phyloP scores from a whole-genome alignment of 64 coral and sea anemone genomes.

The Catalaphyllia jardinei region DNA sequence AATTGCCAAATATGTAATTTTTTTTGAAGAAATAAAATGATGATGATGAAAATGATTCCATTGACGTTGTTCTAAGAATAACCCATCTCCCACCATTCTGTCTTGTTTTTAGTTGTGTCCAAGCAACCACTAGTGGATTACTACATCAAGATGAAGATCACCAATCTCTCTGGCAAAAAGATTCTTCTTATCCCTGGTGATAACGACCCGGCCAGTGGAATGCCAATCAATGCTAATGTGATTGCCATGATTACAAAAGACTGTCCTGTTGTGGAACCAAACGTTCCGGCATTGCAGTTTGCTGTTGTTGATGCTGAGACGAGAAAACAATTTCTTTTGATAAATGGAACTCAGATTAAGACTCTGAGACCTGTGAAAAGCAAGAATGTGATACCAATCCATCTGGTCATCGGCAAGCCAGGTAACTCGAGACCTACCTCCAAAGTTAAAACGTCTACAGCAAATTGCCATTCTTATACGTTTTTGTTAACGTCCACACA shows the following conservation, averaged over 20 bases:
- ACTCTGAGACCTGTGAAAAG: slow-evolving; percentile 55
- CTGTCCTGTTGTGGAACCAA: slow-evolving; percentile 43
- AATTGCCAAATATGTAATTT: no score
- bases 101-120: slow-evolving; percentile 81
- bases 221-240: slow-evolving; percentile 43
- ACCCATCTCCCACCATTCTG: neutral
- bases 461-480: no score
- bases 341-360: slow-evolving; percentile 53
- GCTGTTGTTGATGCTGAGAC: slow-evolving; percentile 58
- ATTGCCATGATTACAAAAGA: slow-evolving; percentile 86
- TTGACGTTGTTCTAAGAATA: neutral
- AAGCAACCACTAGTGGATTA: slow-evolving; percentile 57
- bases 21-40: no score
- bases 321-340: slow-evolving; percentile 43
- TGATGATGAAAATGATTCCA: no score
- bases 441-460: no score
- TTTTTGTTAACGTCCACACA: no score
- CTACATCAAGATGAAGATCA: slow-evolving; percentile 75
- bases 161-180: slow-evolving; percentile 59
- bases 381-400: slow-evolving; percentile 35
- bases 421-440: slow-evolving; percentile 10
- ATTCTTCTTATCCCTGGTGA: slow-evolving; percentile 71
- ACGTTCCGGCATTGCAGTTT: slow-evolving; percentile 53
- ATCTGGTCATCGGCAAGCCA: slow-evolving; percentile 64
- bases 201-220: slow-evolving; percentile 71